Conservation (phyloP, 2,888 invertebrate genomes). For the Amblyteles armatorius region DNA sequence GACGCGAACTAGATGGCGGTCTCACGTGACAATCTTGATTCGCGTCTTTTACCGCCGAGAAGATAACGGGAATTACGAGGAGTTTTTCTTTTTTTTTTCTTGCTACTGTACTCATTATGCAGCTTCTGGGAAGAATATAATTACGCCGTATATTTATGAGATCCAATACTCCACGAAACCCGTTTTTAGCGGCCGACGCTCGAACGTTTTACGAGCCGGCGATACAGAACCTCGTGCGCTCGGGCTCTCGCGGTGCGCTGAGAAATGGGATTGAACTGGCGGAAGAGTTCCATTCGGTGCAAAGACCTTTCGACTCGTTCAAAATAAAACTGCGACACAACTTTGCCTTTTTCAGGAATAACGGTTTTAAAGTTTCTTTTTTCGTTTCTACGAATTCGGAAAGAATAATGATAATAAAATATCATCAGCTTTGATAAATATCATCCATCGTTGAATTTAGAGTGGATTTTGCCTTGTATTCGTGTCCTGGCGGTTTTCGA, state of each 20-base stretch:
- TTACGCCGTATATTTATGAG: slow-evolving; percentile 6
- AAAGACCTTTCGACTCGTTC: slow-evolving; percentile 9
- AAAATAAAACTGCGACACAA: neutral
- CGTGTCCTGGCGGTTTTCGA: no score
- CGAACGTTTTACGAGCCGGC: neutral
- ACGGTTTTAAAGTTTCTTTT: neutral
- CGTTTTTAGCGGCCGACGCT: slow-evolving; percentile 9
- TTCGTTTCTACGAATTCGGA: neutral
- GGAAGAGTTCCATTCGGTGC: slow-evolving; percentile 12
- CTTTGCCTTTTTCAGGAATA: neutral
- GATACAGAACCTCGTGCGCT: neutral
- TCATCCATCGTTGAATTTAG: no score
- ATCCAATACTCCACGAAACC: neutral
- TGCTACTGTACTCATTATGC: slow-evolving; percentile 7
- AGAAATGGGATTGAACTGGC: neutral
- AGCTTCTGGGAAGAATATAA: slow-evolving; percentile 31
- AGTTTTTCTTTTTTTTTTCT: neutral
- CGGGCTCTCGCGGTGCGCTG: neutral
- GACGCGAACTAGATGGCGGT: neutral
- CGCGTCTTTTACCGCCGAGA: neutral
- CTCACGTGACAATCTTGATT: slow-evolving; percentile 1
- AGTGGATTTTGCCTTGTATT: no score
- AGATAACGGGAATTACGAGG: neutral
- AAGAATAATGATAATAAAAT: no score
- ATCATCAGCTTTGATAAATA: no score